Conservation (phyloP, 2,888 invertebrate species). For the Xanthorhoe designata region DNA sequence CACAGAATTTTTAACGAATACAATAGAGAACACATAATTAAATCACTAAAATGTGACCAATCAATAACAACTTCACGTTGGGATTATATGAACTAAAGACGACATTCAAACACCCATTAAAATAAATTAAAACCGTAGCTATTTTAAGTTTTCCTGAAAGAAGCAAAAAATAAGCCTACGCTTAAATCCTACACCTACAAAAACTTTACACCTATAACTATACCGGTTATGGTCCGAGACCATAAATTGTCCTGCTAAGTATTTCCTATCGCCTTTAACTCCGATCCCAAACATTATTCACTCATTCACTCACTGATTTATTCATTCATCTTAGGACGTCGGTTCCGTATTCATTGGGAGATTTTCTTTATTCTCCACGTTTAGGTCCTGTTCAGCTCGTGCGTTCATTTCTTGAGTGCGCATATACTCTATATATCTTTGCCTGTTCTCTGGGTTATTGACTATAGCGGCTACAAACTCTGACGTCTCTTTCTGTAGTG, state of each 20-base stretch:
- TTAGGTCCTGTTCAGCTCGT: constrained; percentile 25
- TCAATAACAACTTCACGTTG: constrained; percentile 6
- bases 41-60: constrained; percentile 24
- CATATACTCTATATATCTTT: constrained; percentile 66
- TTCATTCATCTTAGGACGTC: constrained; percentile 41
- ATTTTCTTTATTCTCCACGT: constrained; percentile 46
- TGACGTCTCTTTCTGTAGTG: constrained; percentile 86
- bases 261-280: constrained; percentile 8
- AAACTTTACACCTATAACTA: not conserved
- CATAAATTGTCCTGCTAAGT: not conserved
- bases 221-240: not conserved
- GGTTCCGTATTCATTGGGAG: constrained; percentile 59
- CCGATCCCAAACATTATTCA: constrained; percentile 21
- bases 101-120: not conserved
- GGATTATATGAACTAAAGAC: constrained; percentile 11
- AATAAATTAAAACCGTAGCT: not conserved
- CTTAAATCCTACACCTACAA: not conserved
- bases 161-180: not conserved
- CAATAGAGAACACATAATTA: constrained; percentile 3
- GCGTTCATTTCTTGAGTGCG: constrained; percentile 13
- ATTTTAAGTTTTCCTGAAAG: not conserved
- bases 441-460: constrained; percentile 79
- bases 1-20: constrained; percentile 8
- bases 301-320: constrained; percentile 38
- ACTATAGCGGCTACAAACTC: constrained; percentile 86